A percentile compares a stretch with the other conserved stretches of the same genome.
Conservation (phyloP, 2,888 invertebrate species). For the Dorcus hopei region DNA sequence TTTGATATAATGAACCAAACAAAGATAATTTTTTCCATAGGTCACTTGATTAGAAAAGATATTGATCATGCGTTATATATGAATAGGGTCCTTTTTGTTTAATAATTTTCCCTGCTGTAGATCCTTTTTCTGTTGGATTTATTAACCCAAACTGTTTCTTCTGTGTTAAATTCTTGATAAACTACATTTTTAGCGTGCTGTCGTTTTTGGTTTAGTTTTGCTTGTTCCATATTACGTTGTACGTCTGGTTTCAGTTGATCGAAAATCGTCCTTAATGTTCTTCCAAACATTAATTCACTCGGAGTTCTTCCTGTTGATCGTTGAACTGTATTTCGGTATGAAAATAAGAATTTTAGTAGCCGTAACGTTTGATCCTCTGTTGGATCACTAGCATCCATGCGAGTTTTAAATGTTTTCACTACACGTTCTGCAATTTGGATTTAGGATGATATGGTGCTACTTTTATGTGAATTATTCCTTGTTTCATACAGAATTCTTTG, state of each 20-base stretch:
- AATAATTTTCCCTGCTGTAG: too few relatives aligned
- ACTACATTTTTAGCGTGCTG: too few relatives aligned
- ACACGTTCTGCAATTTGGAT: constrained; percentile 6
- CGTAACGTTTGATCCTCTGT: not conserved
- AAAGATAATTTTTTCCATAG: too few relatives aligned
- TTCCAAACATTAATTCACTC: not conserved
- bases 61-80: too few relatives aligned
- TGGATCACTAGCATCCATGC: not conserved
- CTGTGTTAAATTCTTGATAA: too few relatives aligned
- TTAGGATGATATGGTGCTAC: constrained; percentile 8
- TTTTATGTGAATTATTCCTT: constrained; percentile 7
- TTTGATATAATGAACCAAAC: too few relatives aligned
- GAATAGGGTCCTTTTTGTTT: constrained; percentile 2
- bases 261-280: not conserved
- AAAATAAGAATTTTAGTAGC: not conserved
- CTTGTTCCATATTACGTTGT: not conserved
- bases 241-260: constrained; percentile 6
- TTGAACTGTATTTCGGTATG: constrained; percentile 2
- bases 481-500: not conserved
- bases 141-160: too few relatives aligned
- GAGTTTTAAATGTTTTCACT: constrained; percentile 12
- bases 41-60: too few relatives aligned
- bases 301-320: constrained; percentile 1
- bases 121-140: too few relatives aligned
- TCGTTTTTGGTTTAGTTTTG: too few relatives aligned